Conservation (phyloP, 2,888 invertebrate species). For the Acanthoscelides obtectus region DNA sequence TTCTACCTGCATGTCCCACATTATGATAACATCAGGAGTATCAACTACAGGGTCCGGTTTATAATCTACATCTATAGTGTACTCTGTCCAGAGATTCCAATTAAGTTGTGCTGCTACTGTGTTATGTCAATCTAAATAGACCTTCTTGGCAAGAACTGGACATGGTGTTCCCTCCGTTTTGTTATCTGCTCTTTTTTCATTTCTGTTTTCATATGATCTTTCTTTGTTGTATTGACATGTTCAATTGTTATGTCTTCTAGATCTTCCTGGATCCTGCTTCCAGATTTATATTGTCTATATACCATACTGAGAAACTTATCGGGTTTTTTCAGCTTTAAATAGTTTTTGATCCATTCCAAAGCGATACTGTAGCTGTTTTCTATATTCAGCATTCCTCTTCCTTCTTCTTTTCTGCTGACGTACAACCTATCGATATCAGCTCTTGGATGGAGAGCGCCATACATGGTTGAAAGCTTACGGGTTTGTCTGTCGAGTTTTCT, state of each 20-base stretch:
- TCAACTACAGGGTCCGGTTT: conserved; percentile 4
- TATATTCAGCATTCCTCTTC: too few relatives aligned
- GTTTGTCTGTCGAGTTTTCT: too few relatives aligned
- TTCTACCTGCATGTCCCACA: neutral
- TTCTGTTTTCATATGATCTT: neutral
- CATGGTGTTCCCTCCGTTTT: neutral
- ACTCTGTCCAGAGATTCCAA: neutral
- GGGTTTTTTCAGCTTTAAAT: neutral
- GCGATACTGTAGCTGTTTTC: too few relatives aligned
- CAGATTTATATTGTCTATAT: neutral
- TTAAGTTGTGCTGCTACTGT: neutral
- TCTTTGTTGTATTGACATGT: neutral
- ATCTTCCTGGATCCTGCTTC: too few relatives aligned
- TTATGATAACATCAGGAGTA: neutral
- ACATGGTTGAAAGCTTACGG: too few relatives aligned
- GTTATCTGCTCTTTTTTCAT: neutral
- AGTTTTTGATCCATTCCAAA: too few relatives aligned
- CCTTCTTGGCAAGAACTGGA: neutral
- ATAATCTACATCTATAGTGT: neutral
- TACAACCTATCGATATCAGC: too few relatives aligned
- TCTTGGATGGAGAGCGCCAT: too few relatives aligned
- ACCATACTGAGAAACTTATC: neutral
- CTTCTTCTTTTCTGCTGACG: too few relatives aligned
- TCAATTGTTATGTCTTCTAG: neutral
- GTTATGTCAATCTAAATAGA: too few relatives aligned